A percentile compares a stretch with the other conserved stretches of the same genome.
These are phyloP conservation scores for Probaryconus sp. DNA, from an alignment of 1,140 invertebrate species.

Conservation along the genomic window DNA sequence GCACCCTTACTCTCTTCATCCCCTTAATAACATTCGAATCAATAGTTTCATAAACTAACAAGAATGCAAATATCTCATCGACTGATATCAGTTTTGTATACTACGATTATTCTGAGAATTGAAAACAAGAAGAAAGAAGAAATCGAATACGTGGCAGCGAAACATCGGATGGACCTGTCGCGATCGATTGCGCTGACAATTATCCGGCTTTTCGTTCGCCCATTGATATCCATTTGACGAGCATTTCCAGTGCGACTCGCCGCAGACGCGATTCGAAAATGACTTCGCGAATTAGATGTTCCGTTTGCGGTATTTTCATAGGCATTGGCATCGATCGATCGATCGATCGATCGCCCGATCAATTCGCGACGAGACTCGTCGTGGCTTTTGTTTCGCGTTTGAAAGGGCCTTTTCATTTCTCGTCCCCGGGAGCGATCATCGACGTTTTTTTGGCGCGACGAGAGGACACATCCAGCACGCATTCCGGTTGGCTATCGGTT, in stretches of 20 bases:
- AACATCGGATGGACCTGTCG: slow-evolving; percentile 23
- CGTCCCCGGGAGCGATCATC: slow-evolving; percentile 1
- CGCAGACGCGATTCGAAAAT: slow-evolving; percentile 23
- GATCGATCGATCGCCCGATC: slow-evolving; percentile 19
- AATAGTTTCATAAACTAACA: no score
- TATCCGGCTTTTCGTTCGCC: slow-evolving; percentile 16
- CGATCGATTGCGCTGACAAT: slow-evolving; percentile 25
- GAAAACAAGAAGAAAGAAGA: no score
- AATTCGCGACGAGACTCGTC: no score
- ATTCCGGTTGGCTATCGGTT: slow-evolving; percentile 6
- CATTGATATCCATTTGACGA: slow-evolving; percentile 37
- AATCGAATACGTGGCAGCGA: no score
- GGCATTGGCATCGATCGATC: not conserved
- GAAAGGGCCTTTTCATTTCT: slow-evolving; percentile 33
- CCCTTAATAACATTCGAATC: no score
- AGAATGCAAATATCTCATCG: no score
- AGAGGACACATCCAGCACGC: not conserved
- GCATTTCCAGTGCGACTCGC: slow-evolving; percentile 9
- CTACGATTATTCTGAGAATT: no score
- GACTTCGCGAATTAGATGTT: slow-evolving; percentile 38
- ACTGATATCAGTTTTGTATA: no score
- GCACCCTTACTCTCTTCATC: no score
- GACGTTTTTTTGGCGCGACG: slow-evolving; percentile 24
- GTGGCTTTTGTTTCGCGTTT: slow-evolving; percentile 38
- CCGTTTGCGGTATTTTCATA: slow-evolving; percentile 11